Evolutionary conservation across 2,888 invertebrate species (phyloP), one percentile per base, ranked within the genome.

Genomic region (Lydus trimaculatus): DNA sequence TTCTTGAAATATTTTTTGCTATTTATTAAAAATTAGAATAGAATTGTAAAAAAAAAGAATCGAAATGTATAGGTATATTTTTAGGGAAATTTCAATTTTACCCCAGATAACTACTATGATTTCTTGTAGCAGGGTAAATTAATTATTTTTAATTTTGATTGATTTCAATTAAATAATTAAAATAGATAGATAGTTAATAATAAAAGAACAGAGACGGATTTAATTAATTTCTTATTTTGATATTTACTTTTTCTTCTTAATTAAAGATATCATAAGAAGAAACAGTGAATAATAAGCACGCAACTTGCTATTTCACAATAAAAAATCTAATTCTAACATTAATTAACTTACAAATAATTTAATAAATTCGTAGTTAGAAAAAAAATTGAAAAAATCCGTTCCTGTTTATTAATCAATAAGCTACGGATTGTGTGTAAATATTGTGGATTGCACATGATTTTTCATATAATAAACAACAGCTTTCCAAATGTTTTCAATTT

Each of bases 51-150:
- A 20, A 48, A 9, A 48, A 20, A 15, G 23, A 23, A 25, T 23
- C 56, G 13, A 56, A 25, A 23, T 56, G 4, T 56, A 25, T 56
- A 25, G 56, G 15, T 6, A 15, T 25, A 25, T 15, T 13, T 25
- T 56, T 56, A 56, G 25, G 56, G 56, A 15, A 15, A 25, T 56
- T 56, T 56, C 25, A 20, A 13, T 13, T 25, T n/a, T 48, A 1
- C 20, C 1, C 17, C 15, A 31, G 7, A 2, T 2, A 62, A 6
- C 9, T 6, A 31, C n/a, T 17, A 31, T 13, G 7, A 58, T 58
- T 28, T 33, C 70, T 70, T 70, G 63, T 68, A 73, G 69, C 69
- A 73, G 71, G 73, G 69, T 71, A 70, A 60, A 66, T 61, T 13
- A 58, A 23, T 56, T 33, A 2, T 48, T 20, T 20, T 43, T 7